Conservation (phyloP, 2,888 invertebrate species). For the Tenthredo amoena region DNA sequence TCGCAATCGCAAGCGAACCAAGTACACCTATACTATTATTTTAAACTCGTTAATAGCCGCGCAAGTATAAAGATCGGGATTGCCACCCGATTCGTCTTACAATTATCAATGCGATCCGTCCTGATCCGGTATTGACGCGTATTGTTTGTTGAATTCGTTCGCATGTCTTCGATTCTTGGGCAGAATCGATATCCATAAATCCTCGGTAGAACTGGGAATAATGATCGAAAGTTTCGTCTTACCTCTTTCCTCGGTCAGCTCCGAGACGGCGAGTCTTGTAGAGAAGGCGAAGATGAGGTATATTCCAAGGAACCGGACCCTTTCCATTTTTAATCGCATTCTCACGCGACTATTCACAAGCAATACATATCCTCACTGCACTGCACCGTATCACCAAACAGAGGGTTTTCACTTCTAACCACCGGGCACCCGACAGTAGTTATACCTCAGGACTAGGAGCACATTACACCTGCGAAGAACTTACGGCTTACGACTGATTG, state of each 20-base stretch:
- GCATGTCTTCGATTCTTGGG: not conserved
- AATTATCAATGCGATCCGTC: not conserved
- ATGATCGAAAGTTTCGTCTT: constrained; percentile 35
- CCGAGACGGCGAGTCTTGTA: constrained; percentile 61
- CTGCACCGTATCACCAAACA: constrained; percentile 51
- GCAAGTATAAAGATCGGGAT: not conserved
- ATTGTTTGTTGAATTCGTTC: not conserved
- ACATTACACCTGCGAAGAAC: not conserved
- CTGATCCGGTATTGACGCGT: not conserved
- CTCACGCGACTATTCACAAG: constrained; percentile 61
- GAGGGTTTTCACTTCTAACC: constrained; percentile 25
- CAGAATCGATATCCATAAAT: not conserved
- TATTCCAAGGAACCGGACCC: constrained; percentile 62
- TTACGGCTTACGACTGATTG: constrained; percentile 14
- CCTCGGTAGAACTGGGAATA: not conserved
- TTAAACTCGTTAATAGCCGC: not conserved
- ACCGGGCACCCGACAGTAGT: not conserved
- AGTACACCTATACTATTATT: not conserved
- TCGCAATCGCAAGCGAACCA: not conserved
- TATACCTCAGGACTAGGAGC: not conserved
- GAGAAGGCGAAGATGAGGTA: constrained; percentile 59
- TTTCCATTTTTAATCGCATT: constrained; percentile 68
- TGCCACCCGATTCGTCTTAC: not conserved
- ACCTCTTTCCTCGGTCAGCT: constrained; percentile 76
- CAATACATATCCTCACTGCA: constrained; percentile 71